Evolutionary conservation across 2,888 invertebrate species (phyloP), one percentile per base, ranked within the genome.

Genomic region (Pelosia muscerda): DNA sequence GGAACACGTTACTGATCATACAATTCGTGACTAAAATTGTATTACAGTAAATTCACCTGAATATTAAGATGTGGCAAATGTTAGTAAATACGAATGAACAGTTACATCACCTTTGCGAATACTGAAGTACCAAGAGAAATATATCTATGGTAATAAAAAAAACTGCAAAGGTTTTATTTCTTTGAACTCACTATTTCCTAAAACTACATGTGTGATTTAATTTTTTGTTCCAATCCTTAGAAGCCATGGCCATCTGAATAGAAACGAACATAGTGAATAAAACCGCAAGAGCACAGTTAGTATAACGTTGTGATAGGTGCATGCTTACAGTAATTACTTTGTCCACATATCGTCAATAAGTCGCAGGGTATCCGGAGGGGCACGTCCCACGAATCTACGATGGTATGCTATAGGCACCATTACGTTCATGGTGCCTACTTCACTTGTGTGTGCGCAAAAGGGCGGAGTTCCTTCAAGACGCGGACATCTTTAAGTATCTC

Each of bases 391-490:
- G 34, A 34, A 13, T 3, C 1, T 13, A 10, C 34, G 6, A 6
- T 19, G 15, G 38, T 38, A 5, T 13, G 15, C 15, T 3, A 15
- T 15, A 2, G 38, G 38, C 4, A 9, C 38, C 38, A 15, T 5
- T 0, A 4, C 38, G 38, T 15, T 15, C 77, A 78, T 81, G 82
- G 83, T 84, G 84, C 81, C 81, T 82, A 76, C 59, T 19, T 71
- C 78, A 68, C 71, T 8, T 75, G 78, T 79, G 78, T 79, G 74
- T 68, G 72, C 66, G 66, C 73, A 25, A 60, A 42, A 42, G 23
- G 60, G 10, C 19, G 10, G 25, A 25, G 19, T 2, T 19, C 38
- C 19, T 3, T n/a, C 31, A 28, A 28, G 57, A 8, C 9, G 26
- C 57, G 57, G 19, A 31, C 26, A 31, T 34, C 34, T 59, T 34